Evolutionary conservation across 2,113 vertebrate species (phyloP).

Genomic region (Empidonax traillii): DNA sequence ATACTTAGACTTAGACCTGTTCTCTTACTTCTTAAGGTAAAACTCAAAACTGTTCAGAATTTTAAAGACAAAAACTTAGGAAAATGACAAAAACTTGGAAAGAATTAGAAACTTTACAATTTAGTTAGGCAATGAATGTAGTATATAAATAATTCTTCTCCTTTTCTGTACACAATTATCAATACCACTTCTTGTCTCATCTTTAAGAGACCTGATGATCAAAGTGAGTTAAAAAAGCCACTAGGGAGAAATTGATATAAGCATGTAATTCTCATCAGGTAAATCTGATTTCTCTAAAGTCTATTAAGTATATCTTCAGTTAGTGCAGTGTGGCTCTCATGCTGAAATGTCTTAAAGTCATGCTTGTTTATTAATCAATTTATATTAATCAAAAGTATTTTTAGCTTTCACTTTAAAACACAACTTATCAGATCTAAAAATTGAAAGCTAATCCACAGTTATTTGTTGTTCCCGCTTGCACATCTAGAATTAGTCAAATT

Average conservation of each 20-base stretch:
- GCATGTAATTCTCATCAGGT: neutral
- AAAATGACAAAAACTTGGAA: neutral
- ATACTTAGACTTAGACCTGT: neutral
- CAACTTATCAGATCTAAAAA: neutral
- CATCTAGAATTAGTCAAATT: neutral
- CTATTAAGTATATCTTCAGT: neutral
- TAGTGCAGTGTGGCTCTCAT: neutral
- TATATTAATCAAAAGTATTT: neutral
- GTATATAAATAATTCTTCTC: neutral
- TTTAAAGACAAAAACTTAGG: neutral
- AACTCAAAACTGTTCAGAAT: neutral
- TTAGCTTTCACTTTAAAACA: constrained; percentile 31
- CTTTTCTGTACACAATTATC: neutral
- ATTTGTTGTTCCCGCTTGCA: neutral
- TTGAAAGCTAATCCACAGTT: neutral
- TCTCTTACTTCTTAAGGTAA: neutral
- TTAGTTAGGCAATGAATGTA: neutral
- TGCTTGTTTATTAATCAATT: neutral
- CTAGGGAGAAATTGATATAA: neutral
- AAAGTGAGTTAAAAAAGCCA: neutral
- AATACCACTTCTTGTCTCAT: neutral
- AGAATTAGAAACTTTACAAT: neutral
- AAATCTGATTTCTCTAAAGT: neutral
- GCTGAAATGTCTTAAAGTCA: neutral
- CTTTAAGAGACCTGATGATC: neutral